Evolutionary conservation across 2,888 invertebrate genomes (phyloP), one percentile per base, ranked within the genome.

Genomic region (Aporophyla nigra): DNA sequence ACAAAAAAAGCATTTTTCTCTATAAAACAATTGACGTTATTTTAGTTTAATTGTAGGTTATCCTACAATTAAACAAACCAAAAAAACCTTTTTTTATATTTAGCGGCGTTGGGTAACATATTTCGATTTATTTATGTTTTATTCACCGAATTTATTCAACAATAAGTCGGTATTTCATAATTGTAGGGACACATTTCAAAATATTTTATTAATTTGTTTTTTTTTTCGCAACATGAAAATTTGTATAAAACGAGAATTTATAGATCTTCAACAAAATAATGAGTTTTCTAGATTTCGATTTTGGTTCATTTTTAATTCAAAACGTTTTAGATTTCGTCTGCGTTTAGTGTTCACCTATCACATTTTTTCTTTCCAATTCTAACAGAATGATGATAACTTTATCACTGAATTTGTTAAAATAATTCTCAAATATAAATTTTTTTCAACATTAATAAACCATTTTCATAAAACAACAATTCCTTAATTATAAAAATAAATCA

Each of bases 401-500:
- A 2, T 21, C 27, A 9, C 51, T 4, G 2, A 2, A 43, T 51
- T 12, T 24, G 5, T 27, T 9, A 0, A 33, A 46, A 71, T 56
- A 53, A 16, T 51, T 19, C 10, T 2, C 0, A n/a, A 10, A 51
- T 0, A 49, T 10, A 46, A 24, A 24, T 12, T 21, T 56, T 21
- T 56, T 27, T 16, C 1, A 24, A 2, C 21, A 4, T 3, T 12
- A 19, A 40, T 21, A 43, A 83, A 49, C 5, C 2, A 16, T 24
- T 49, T 65, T 5, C 2, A 16, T 21, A 66, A 68, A n/a, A 19
- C 21, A 40, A 62, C 21, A 51, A 33, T 1, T 19, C 12, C 27
- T 56, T 70, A 63, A 56, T 59, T 77, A 75, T 69, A 71, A 83
- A 68, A 24, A 66, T 71, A 73, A 80, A 80, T 73, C 46, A 67